A percentile compares a stretch with the other conserved stretches of the same genome.
phyloP scores from a whole-genome alignment of 2,888 invertebrate species.

The Drosophila histrio region DNA sequence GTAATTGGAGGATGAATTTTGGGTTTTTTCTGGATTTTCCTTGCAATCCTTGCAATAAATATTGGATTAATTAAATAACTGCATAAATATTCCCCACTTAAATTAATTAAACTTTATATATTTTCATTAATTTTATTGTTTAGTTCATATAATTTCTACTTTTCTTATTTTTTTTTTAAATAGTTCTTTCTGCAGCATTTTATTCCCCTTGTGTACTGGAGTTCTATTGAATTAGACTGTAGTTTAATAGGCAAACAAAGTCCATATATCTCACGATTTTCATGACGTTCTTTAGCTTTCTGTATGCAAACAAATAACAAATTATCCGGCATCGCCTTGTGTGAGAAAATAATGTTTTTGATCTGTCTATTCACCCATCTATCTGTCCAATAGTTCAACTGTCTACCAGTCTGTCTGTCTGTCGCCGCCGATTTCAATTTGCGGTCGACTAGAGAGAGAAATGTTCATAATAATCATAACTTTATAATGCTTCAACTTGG shows the following conservation, averaged over 20 bases:
- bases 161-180: too few relatives aligned
- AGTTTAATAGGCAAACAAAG: slow-evolving; percentile 21
- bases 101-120: too few relatives aligned
- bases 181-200: too few relatives aligned
- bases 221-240: slow-evolving; percentile 8
- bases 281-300: slow-evolving; percentile 28
- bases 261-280: slow-evolving; percentile 40
- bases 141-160: too few relatives aligned
- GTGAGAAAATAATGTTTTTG: slow-evolving; percentile 43
- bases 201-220: slow-evolving; percentile 9
- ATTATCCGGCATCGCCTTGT: slow-evolving; percentile 31
- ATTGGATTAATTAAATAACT: too few relatives aligned
- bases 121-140: too few relatives aligned
- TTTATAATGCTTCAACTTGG: slow-evolving; percentile 39
- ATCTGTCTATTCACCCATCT: slow-evolving; percentile 19
- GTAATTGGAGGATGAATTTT: too few relatives aligned
- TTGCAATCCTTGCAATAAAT: too few relatives aligned
- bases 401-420: slow-evolving; percentile 12
- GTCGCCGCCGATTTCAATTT: slow-evolving; percentile 51
- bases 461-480: slow-evolving; percentile 65
- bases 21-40: too few relatives aligned
- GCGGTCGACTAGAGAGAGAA: slow-evolving; percentile 43
- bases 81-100: too few relatives aligned
- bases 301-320: slow-evolving; percentile 25
- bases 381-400: slow-evolving; percentile 1